These are phyloP conservation scores for Sphyrna mokarran DNA, from an alignment of 2,113 vertebrate genomes.

Conservation along the genomic window DNA sequence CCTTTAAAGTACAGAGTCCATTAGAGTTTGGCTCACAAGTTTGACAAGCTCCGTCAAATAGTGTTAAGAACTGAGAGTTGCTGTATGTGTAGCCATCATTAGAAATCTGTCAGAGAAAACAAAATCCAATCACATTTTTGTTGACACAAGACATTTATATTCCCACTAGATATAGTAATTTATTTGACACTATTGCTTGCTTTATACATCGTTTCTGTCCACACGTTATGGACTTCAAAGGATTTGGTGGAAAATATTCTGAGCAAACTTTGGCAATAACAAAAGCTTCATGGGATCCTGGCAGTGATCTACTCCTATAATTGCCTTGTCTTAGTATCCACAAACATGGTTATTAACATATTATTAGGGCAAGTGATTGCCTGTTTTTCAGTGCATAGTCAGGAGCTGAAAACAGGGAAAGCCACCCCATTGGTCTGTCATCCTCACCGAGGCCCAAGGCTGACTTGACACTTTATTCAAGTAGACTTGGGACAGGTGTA, in stretches of 20 bases:
- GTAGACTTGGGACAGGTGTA: neutral
- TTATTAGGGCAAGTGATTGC: no score
- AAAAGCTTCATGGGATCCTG: no score
- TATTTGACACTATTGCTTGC: neutral
- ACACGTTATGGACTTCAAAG: neutral
- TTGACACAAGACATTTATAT: neutral
- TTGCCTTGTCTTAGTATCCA: no score
- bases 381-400: no score
- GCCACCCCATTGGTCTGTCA: neutral
- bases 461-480: neutral
- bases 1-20: conserved; percentile 66
- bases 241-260: neutral
- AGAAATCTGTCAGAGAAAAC: conserved; percentile 65
- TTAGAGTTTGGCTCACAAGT: conserved; percentile 56
- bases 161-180: neutral
- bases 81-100: conserved; percentile 81
- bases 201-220: neutral
- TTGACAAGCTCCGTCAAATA: conserved; percentile 78
- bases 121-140: neutral
- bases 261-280: no score
- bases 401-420: neutral
- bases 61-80: conserved; percentile 68
- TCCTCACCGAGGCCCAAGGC: neutral
- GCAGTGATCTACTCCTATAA: no score
- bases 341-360: no score